Evolutionary conservation across 2,797 vertebrate species (phyloP), one percentile per base, ranked within the genome.

Genomic region (Danio choprae): DNA sequence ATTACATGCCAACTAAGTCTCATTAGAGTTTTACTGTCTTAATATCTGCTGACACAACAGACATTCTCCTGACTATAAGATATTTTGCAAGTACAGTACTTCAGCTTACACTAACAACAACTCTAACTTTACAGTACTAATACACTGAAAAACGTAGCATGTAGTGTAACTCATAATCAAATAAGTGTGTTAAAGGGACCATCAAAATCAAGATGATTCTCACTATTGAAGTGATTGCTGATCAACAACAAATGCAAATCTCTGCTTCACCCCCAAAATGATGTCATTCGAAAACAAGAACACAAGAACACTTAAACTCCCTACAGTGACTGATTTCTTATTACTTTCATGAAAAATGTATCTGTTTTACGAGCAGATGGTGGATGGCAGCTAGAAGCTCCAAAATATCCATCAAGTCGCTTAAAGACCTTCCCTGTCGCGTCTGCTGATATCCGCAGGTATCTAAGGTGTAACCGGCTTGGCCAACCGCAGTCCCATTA

Each of bases 331-430:
- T 68, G 43, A 51, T 48, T 73, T 60, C 76, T 63, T 48, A 53
- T 78, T 59, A 60, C 6, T 22, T 62, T 15, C 15, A 73, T 77
- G 69, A 75, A 81, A 69, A 81, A 69, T 83, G 74, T 74, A 55
- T 84, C 67, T 67, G 79, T 76, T 72, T 71, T 70, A 87, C 89
- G 90, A 93, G 92, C 92, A 94, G 94, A 94, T 94, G 86, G 84
- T 29, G 22, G 90, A 93, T 93, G 72, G 68, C 71, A 79, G 88
- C 90, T 88, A 91, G 89, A 91, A 91, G 91, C 92, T 90, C 87
- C 73, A 90, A 91, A 90, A 90, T 89, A 92, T 92, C 91, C 91
- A 92, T 91, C 89, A 88, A 90, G 92, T 92, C 89, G 90, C 92
- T 89, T 91, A 91, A 94, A 93, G 88, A 81, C 48, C 84, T 88